phyloP scores from a whole-genome alignment of 2,888 invertebrate species.

The Pristionchus entomophagus region DNA sequence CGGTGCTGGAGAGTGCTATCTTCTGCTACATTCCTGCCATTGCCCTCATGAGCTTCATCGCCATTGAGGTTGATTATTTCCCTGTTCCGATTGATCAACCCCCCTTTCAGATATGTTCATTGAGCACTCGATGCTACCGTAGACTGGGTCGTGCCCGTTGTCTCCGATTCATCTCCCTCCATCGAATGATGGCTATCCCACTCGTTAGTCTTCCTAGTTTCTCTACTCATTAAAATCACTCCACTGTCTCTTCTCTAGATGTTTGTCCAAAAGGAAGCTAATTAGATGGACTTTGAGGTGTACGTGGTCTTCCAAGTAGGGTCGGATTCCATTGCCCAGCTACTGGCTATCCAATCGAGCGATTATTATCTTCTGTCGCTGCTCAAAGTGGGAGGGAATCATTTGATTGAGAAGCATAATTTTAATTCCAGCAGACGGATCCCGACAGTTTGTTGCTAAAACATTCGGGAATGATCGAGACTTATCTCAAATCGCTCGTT shows the following conservation, averaged over 20 bases:
- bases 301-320: neutral
- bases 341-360: constrained; percentile 21
- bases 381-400: neutral
- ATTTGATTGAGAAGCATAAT: neutral
- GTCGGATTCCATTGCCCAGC: neutral
- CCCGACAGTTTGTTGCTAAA: neutral
- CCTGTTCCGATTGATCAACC: neutral
- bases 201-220: neutral
- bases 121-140: neutral
- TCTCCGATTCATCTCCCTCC: neutral
- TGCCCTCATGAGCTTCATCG: neutral
- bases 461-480: neutral
- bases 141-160: neutral
- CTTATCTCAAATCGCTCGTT: neutral
- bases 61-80: neutral
- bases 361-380: constrained; percentile 39
- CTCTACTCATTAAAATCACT: too few species aligned
- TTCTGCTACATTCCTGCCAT: constrained; percentile 27
- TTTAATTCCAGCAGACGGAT: neutral
- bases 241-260: too few species aligned
- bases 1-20: constrained; percentile 2
- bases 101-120: neutral
- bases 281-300: neutral
- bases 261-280: too few species aligned
- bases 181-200: constrained; percentile 29